Base-by-base conservation (phyloP, 1,140 invertebrate genomes). In the Triops longicaudatus region DNA sequence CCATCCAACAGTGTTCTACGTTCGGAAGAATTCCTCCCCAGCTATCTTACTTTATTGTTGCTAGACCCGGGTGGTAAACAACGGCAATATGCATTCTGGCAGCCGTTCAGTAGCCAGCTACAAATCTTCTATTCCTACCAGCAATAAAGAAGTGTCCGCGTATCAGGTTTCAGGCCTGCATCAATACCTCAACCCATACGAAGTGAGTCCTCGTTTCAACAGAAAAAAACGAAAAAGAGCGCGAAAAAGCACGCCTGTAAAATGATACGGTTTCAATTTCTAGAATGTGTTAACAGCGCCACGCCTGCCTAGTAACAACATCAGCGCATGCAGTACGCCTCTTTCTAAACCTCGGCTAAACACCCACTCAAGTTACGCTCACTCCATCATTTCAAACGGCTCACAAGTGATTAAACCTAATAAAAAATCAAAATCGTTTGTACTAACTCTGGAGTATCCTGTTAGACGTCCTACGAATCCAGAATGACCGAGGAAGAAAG, bases 401-500 rank as follows among this genome's bases (percentile, higher is more conserved):
- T 41, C 44, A 22, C 44, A 41, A 43, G 41, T 43, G 26, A 44
- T 75, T 31, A 11, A 26, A n/a, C 73, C 27, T 17, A 31, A 17
- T 4, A 41, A 31, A 75, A 42, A 27, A 41, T n/a, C 31, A 26
- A 27, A 73, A 7, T 42, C 1, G 22, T 26, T 75, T 41, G 9
- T 14, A 12, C 37, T 41, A 41, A 75, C 14, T 26, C 74, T 41
- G 22, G 74, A 63, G 50, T 63, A 63, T 63, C 14, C 17, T 22
- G 17, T 63, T 63, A 63, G 50, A 14, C 50, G 26, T 75, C 74
- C 10, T 75, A 75, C 41, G 74, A 75, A 27, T 44, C 74, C 44
- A 75, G 44, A 5, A 28, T 75, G 37, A 27, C 37, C n/a, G 74
- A 75, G 1, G 41, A 14, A 31, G 74, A 75, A 44, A 31, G 37